phyloP scores from a whole-genome alignment of 2,888 invertebrate genomes.

The Gymnosoma rotundatum region DNA sequence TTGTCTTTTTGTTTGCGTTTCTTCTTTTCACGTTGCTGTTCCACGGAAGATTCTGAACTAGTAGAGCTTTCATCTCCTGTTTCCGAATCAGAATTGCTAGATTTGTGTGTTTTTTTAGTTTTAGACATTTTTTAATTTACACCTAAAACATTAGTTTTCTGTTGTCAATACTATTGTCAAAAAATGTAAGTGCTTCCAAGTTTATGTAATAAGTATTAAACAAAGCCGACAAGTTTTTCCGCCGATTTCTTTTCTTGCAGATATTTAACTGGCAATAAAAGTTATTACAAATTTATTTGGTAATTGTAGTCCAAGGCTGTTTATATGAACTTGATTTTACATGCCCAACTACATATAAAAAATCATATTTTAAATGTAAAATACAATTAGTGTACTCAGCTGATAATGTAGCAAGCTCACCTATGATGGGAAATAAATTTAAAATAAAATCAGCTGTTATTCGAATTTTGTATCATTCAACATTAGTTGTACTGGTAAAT shows the following conservation, averaged over 20 bases:
- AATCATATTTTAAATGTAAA: too few relatives aligned
- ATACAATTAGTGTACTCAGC: too few relatives aligned
- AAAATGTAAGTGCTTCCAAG: conserved; percentile 50
- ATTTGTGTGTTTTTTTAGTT: conserved; percentile 65
- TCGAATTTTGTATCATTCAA: too few relatives aligned
- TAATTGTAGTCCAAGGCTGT: too few relatives aligned
- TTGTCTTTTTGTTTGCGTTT: conserved; percentile 53
- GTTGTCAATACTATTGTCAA: conserved; percentile 53
- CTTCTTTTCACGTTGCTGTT: conserved; percentile 48
- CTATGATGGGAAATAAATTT: too few relatives aligned
- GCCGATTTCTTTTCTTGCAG: neutral
- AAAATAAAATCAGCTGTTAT: too few relatives aligned
- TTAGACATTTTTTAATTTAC: conserved; percentile 64
- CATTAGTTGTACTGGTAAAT: too few relatives aligned
- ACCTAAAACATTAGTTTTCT: neutral
- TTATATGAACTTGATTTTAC: too few relatives aligned
- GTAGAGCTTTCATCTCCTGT: conserved; percentile 52
- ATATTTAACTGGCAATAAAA: too few relatives aligned
- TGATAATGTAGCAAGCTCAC: too few relatives aligned
- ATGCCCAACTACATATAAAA: too few relatives aligned
- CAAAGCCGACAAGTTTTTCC: neutral
- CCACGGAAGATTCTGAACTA: conserved; percentile 20
- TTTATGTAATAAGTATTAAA: neutral
- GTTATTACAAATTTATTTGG: too few relatives aligned
- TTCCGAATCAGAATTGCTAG: conserved; percentile 56